These are phyloP conservation scores for Psittacula derbiana DNA, from an alignment of 2,797 vertebrate genomes.

Conservation along the genomic window DNA sequence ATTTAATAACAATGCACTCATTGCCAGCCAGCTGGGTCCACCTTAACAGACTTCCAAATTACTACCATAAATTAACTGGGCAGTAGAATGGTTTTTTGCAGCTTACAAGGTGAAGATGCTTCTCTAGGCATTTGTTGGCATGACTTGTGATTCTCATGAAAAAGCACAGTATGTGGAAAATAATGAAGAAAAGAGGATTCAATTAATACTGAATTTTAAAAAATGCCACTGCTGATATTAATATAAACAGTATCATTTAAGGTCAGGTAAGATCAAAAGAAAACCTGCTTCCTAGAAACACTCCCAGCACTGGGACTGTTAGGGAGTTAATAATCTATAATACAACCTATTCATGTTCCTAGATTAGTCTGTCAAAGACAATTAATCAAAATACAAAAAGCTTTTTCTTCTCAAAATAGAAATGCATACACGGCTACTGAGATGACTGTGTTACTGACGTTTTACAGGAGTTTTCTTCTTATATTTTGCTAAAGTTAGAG, in stretches of 20 bases:
- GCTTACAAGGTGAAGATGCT: background rate
- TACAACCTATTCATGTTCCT: background rate
- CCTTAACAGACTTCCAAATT: background rate
- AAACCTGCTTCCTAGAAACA: background rate
- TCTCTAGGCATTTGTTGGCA: background rate
- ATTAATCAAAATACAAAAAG: slow-evolving; percentile 34
- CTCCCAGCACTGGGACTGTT: background rate
- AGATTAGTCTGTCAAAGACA: slow-evolving; percentile 38
- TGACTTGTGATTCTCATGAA: background rate
- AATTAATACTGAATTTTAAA: background rate
- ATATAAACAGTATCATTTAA: background rate
- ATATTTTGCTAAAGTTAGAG: background rate
- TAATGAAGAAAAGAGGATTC: background rate
- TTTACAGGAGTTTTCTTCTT: background rate
- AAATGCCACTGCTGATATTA: background rate
- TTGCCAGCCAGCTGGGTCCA: background rate
- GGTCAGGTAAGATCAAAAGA: background rate
- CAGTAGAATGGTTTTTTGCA: background rate
- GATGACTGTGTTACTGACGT: background rate
- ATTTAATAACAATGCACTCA: background rate
- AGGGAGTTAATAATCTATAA: slow-evolving; percentile 17
- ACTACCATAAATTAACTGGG: background rate
- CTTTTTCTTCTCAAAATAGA: background rate
- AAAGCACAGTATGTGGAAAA: background rate
- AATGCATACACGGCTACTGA: background rate